Base-by-base conservation (phyloP, 2,113 vertebrate genomes). In the Echinops telfairi region DNA sequence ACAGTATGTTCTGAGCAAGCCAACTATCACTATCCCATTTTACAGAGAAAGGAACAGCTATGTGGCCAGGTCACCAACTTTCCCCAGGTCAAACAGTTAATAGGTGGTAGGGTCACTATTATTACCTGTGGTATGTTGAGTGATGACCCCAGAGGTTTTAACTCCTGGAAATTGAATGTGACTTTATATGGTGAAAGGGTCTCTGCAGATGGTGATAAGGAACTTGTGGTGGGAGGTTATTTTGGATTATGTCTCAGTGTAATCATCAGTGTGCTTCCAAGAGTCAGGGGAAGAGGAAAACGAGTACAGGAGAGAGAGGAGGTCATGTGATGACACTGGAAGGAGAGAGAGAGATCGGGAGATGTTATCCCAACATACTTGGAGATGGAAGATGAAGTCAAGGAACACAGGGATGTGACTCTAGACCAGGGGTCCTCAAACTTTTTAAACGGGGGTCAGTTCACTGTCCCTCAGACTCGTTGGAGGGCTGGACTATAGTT, bases 21-120 rank as follows among this genome's bases (percentile, higher is more conserved):
- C 38, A 75, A n/a, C 31, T 84, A 47, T 47, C 19, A 10, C 86
- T 64, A 53, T n/a, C 36, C 6, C 6, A 36, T 58, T 82, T 79
- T 88, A 57, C 7, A 92, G n/a, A 66, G 70, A 80, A 62, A 70
- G 47, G 31, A 85, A 88, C 70, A 77, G 64, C 84, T 40, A 71
- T 4, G 66, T 70, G 19, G 3, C 60, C 12, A 12, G 5, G 89
- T 68, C 83, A 53, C 29, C 75, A 68, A 70, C n/a, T 31, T 68
- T 19, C 15, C 10, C 22, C 29, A 71, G 17, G 53, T 71, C n/a
- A 66, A 71, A 81, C 2, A 68, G 64, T 62, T 86, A 36, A 31
- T 84, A 78, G 43, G 40, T 78, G 62, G 19, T 57, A 80, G 16
- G 68, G 58, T 87, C 25, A 75, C 14, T 81, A 60, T 47, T 47